Conservation (phyloP, 2,797 vertebrate genomes). For the Neoniphon sammara region DNA sequence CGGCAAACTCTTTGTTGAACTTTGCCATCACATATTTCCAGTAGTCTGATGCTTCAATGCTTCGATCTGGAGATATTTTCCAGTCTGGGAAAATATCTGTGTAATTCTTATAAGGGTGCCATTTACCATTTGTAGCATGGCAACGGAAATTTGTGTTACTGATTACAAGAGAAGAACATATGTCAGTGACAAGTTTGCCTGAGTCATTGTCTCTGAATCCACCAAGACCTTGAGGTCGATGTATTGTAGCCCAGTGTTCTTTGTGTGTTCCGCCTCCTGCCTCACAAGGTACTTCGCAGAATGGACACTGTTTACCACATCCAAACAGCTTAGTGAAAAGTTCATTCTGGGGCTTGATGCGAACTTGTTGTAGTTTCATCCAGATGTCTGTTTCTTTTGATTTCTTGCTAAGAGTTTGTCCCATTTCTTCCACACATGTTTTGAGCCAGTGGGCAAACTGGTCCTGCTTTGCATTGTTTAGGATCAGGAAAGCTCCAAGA, state of each 20-base stretch:
- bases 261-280: slow-evolving; percentile 58
- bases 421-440: slow-evolving; percentile 51
- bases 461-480: slow-evolving; percentile 60
- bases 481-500: slow-evolving; percentile 55
- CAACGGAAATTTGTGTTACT: accelerated
- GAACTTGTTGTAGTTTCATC: slow-evolving; percentile 5
- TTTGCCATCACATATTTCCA: slow-evolving; percentile 53
- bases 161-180: slow-evolving; percentile 62
- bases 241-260: slow-evolving; percentile 64
- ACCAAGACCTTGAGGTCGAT: slow-evolving; percentile 66
- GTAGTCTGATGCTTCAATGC: slow-evolving; percentile 76
- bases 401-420: slow-evolving; percentile 1
- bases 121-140: accelerated
- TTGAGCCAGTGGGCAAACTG: slow-evolving; percentile 66
- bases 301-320: no score
- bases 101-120: slow-evolving; percentile 69
- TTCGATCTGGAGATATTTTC: slow-evolving; percentile 74
- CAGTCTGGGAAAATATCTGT: slow-evolving; percentile 61
- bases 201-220: accelerated
- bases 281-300: slow-evolving; percentile 63
- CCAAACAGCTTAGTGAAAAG: slow-evolving; percentile 73
- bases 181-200: slow-evolving; percentile 9
- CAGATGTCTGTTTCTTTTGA: neutral
- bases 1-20: slow-evolving; percentile 70
- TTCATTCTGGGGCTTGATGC: slow-evolving; percentile 66